A percentile compares a stretch with the other conserved stretches of the same genome.
Evolutionary conservation across 2,797 vertebrate species (phyloP).

Genomic region (Girardinus metallicus): DNA sequence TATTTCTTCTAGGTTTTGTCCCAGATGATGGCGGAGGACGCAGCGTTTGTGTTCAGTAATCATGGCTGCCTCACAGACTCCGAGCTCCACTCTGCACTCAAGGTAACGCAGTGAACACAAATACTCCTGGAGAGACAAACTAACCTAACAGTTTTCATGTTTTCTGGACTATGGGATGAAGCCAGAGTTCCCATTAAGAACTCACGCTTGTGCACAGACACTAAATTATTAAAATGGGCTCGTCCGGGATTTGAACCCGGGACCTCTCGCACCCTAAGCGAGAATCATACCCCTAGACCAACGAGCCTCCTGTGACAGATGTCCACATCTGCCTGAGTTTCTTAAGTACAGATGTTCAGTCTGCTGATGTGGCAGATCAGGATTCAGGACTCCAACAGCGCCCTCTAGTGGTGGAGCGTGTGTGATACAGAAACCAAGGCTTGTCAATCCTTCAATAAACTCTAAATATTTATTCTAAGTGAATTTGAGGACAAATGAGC

Average conservation of each 20-base stretch:
- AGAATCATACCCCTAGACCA: constrained; percentile 3
- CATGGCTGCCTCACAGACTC: constrained; percentile 88
- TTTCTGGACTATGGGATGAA: background rate
- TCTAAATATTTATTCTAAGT: background rate
- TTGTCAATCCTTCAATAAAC: background rate
- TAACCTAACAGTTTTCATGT: too few relatives aligned
- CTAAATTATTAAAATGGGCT: background rate
- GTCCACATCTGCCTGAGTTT: background rate
- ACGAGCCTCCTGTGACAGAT: background rate
- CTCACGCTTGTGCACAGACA: background rate
- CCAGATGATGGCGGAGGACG: constrained; percentile 85
- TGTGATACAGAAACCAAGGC: background rate
- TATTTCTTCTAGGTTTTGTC: constrained; percentile 85
- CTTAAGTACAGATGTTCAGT: background rate
- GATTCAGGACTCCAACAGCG: background rate
- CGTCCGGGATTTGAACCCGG: constrained; percentile 2
- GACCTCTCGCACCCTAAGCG: constrained; percentile 2
- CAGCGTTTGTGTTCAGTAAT: constrained; percentile 87
- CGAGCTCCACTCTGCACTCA: constrained; percentile 86
- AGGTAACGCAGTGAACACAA: constrained; percentile 83
- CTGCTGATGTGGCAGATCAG: constrained; percentile 1
- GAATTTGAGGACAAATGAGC: background rate
- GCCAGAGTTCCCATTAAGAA: background rate
- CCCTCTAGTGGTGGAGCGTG: background rate
- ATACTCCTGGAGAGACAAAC: too few relatives aligned